Evolutionary conservation across 2,797 vertebrate genomes (phyloP), one percentile per base, ranked within the genome.

Genomic region (Etheostoma perlongum): DNA sequence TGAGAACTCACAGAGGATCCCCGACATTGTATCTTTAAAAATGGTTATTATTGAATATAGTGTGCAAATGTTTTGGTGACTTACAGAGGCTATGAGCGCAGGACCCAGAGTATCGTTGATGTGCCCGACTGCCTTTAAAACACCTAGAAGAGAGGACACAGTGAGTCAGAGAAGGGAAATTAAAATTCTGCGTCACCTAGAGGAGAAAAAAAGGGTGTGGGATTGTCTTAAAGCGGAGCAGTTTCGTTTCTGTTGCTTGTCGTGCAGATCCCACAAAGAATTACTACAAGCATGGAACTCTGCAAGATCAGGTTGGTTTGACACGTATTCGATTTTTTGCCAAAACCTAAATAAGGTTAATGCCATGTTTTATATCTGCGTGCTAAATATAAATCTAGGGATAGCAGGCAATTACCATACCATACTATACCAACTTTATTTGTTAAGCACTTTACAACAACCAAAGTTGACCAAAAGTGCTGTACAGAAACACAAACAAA

Each of bases 121-220:
- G 93, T 98, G 97, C 44, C 96, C 96, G 77, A 98, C 96, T 12
- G 97, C 97, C 93, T 97, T 97, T 88, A 98, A 88, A 69, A 98
- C 97, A 86, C 97, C 97, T 95, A 30, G 30, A 73, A 66, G 21
- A 82, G 21, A 51, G 10, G 23, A 27, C 16, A 54, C 67, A 59
- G 1, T 8, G 7, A 52, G 25, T 5, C 5, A 27, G 49, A 65
- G 3, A 47, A n/a, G 21, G 42, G 8, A 13, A 15, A n/a, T 3
- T 10, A 1, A 21, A 14, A 57, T 27, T 8, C 47, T 42, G 30
- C 27, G 47, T 27, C 14, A 12, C 7, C 18, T 19, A 4, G 10
- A 18, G 40, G 23, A 54, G 16, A 36, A 21, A 5, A 5, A 11
- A 51, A 44, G 10, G 21, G 13, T n/a, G 65, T 55, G 13, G 8